phyloP scores from a whole-genome alignment of 2,113 vertebrate genomes.

The Montifringilla adamsi region DNA sequence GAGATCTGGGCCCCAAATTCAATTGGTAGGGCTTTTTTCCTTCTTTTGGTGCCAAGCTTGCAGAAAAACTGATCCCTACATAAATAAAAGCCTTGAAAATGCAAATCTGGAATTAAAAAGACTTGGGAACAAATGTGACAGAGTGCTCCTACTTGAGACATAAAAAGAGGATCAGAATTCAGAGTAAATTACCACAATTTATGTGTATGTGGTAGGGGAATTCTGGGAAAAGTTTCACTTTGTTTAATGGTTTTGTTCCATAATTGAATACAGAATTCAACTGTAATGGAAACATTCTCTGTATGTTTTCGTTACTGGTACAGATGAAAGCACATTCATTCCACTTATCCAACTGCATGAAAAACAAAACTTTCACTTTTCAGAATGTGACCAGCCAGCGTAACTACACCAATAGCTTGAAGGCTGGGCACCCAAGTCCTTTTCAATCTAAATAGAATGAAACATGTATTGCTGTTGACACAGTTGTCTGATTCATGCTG shows the following conservation, averaged over 20 bases:
- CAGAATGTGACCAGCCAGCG: background rate
- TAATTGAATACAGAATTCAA: background rate
- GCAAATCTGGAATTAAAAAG: slow-evolving; percentile 7
- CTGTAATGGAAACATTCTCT: background rate
- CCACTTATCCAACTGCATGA: background rate
- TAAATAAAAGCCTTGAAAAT: slow-evolving; percentile 43
- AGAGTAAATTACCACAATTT: background rate
- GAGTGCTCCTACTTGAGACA: background rate
- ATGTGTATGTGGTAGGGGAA: background rate
- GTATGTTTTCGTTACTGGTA: background rate
- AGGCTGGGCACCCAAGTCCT: background rate
- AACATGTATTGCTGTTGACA: background rate
- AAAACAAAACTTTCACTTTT: slow-evolving; percentile 11
- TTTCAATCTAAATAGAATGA: background rate
- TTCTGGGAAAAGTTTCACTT: slow-evolving; percentile 29
- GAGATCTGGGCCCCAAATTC: background rate
- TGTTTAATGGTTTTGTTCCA: background rate
- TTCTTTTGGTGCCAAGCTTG: slow-evolving; percentile 6
- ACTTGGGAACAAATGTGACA: background rate
- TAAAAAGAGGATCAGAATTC: background rate
- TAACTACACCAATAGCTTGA: background rate
- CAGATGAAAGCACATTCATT: slow-evolving; percentile 2
- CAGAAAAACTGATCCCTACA: background rate
- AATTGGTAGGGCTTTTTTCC: background rate
- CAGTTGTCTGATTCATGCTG: background rate